phyloP scores from a whole-genome alignment of 1,140 invertebrate species.

The Cepaea nemoralis region DNA sequence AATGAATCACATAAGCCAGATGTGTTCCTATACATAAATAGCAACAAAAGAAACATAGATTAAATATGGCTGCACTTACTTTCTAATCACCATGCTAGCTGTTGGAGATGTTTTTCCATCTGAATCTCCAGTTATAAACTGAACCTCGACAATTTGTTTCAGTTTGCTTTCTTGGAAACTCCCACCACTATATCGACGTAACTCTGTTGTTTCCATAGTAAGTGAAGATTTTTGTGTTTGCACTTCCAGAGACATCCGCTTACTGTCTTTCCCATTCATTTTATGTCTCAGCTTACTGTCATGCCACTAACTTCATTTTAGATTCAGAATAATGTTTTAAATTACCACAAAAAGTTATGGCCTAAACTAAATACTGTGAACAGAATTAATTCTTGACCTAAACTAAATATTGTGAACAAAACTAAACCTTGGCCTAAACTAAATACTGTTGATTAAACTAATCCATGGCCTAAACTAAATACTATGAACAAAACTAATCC shows the following conservation, averaged over 20 bases:
- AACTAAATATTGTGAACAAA: too few relatives aligned
- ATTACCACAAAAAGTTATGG: too few relatives aligned
- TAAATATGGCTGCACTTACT: neutral
- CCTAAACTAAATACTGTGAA: too few relatives aligned
- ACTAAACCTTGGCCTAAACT: too few relatives aligned
- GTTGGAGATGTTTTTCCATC: neutral
- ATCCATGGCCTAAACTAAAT: too few relatives aligned
- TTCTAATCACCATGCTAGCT: neutral
- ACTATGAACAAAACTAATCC: too few relatives aligned
- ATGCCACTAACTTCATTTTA: too few relatives aligned
- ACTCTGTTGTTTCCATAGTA: neutral
- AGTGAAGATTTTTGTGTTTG: neutral
- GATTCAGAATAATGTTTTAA: too few relatives aligned
- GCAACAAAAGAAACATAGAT: too few relatives aligned
- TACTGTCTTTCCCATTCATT: neutral
- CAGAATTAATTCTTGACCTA: too few relatives aligned
- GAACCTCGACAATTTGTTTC: neutral
- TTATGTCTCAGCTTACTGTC: neutral
- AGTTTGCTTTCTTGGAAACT: neutral
- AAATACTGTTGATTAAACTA: too few relatives aligned
- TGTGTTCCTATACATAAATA: neutral
- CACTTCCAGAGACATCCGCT: neutral
- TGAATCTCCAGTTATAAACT: neutral
- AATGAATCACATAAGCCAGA: too few relatives aligned
- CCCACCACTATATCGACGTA: slow-evolving; percentile 14